These are phyloP conservation scores for Uloborus diversus DNA, from an alignment of 1,140 invertebrate species.

Conservation along the genomic window DNA sequence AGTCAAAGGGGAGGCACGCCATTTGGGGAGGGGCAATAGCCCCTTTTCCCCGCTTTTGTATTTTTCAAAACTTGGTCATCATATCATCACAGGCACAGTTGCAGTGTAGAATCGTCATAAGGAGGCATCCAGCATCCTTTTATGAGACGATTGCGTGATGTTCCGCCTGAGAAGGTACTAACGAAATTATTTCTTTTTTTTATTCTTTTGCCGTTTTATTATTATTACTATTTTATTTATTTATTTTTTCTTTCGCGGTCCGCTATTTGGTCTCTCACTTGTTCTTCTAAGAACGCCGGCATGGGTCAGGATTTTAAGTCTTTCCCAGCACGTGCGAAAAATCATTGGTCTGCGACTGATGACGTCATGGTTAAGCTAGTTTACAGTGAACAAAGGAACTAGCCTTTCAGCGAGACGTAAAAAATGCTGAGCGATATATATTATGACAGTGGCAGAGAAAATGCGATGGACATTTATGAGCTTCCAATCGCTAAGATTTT, in stretches of 20 bases:
- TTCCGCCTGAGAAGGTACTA: conserved; percentile 19
- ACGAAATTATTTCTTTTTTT: background rate
- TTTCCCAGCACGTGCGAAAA: conserved; percentile 49
- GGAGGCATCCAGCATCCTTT: conserved; percentile 1
- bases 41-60: conserved; percentile 8
- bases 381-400: background rate
- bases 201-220: background rate
- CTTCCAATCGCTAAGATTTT: no score
- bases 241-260: conserved; percentile 8
- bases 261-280: conserved; percentile 10
- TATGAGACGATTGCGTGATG: conserved; percentile 31
- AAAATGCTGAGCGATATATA: no score
- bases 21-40: background rate
- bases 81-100: background rate
- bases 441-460: no score
- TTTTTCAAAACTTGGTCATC: conserved; percentile 22
- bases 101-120: background rate
- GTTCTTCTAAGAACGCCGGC: background rate
- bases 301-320: background rate
- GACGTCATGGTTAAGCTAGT: conserved; percentile 10
- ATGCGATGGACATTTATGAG: no score
- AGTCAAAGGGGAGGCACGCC: background rate
- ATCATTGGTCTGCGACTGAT: conserved; percentile 36
- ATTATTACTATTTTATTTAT: conserved; percentile 23
- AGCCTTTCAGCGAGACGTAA: background rate